phyloP scores from a whole-genome alignment of 2,113 vertebrate species.

The Passer domesticus region DNA sequence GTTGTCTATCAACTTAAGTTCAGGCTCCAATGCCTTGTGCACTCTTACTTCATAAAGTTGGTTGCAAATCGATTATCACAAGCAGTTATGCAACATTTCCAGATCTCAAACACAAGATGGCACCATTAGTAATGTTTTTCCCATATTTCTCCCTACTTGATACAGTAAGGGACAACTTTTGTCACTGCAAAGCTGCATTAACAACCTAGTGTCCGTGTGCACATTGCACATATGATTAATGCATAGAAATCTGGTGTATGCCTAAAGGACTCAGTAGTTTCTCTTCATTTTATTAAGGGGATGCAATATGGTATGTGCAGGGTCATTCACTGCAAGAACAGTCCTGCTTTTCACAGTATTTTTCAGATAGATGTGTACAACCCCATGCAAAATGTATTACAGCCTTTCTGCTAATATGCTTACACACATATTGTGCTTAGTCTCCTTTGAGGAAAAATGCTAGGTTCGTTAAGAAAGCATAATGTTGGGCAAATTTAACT shows the following conservation, averaged over 20 bases:
- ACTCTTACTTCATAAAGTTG: neutral
- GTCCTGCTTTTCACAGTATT: neutral
- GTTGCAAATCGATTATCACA: neutral
- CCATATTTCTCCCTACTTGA: neutral
- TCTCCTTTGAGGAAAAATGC: neutral
- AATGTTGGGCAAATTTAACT: neutral
- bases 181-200: neutral
- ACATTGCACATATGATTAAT: neutral
- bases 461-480: rapidly evolving
- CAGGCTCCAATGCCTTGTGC: neutral
- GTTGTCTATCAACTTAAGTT: neutral
- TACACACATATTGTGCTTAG: neutral
- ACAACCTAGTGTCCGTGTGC: rapidly evolving
- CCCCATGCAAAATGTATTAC: neutral
- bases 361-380: neutral
- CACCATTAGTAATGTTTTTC: constrained; percentile 71
- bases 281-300: neutral
- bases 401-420: neutral
- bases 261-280: neutral
- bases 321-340: neutral
- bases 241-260: neutral
- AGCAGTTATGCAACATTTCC: neutral
- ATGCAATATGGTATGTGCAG: neutral
- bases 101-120: constrained; percentile 74
- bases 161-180: neutral